Percentiles rank a stretch among this genome's conserved stretches.
Conservation (phyloP, 2,797 vertebrate genomes). For the Sebastes matsubarae region DNA sequence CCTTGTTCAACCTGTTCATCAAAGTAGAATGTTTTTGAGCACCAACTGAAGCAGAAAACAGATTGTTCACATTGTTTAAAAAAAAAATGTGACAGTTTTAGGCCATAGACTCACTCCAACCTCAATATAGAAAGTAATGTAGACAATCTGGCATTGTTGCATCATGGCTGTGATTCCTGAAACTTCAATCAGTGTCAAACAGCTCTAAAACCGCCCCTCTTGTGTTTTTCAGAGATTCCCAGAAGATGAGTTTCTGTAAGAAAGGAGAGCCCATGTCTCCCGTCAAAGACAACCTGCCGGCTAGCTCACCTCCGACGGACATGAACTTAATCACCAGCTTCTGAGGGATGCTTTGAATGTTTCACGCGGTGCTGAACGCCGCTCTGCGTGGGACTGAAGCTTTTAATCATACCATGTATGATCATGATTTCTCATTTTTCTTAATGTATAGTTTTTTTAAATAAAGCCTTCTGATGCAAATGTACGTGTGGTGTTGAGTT, state of each 20-base stretch:
- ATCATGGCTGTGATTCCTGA: not conserved
- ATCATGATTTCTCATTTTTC: slow-evolving; percentile 21
- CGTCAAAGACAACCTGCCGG: slow-evolving; percentile 83
- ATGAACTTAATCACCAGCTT: slow-evolving; percentile 66
- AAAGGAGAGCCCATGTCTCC: slow-evolving; percentile 86
- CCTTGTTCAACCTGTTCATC: not conserved
- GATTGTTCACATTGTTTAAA: not conserved
- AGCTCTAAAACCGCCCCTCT: not conserved
- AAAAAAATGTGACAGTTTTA: no score
- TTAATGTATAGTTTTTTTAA: slow-evolving; percentile 41
- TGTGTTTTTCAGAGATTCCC: slow-evolving; percentile 81
- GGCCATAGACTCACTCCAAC: not conserved
- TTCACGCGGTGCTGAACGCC: not conserved
- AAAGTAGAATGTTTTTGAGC: not conserved
- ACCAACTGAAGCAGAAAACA: not conserved
- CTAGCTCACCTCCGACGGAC: slow-evolving; percentile 75
- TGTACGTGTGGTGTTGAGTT: not conserved
- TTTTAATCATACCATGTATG: slow-evolving; percentile 75
- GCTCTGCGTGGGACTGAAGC: not conserved
- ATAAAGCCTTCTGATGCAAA: slow-evolving; percentile 45
- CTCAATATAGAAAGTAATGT: not conserved
- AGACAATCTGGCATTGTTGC: not conserved
- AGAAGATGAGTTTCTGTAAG: slow-evolving; percentile 78
- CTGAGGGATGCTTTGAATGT: slow-evolving; percentile 42
- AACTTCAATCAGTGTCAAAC: not conserved